These are phyloP conservation scores for Heliconius nattereri DNA, from an alignment of 1,140 invertebrate genomes.

Conservation along the genomic window DNA sequence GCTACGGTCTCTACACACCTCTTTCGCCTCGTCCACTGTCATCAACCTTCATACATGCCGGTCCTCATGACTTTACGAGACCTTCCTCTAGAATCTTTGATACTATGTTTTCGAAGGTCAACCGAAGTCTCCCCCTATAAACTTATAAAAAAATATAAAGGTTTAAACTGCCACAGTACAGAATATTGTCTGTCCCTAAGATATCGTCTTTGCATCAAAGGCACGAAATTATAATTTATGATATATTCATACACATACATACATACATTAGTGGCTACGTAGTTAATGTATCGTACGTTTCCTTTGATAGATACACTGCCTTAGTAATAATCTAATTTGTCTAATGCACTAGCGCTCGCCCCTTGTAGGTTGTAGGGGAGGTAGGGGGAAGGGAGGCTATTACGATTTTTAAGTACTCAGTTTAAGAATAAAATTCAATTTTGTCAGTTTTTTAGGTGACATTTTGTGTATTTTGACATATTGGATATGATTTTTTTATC, in stretches of 20 bases:
- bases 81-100: no score
- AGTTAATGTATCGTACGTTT: conserved; percentile 15
- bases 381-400: conserved; percentile 22
- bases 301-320: conserved; percentile 26
- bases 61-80: no score
- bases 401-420: conserved; percentile 5
- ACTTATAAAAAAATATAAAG: not conserved
- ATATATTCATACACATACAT: conserved; percentile 4
- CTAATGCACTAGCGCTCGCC: conserved; percentile 53
- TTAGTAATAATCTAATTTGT: conserved; percentile 56
- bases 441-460: not conserved
- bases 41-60: no score
- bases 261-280: not conserved
- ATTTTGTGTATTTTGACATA: not conserved
- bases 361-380: conserved; percentile 31
- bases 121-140: no score
- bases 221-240: not conserved
- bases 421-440: not conserved
- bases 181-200: not conserved
- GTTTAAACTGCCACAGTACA: not conserved
- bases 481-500: not conserved
- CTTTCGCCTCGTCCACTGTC: no score
- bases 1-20: no score
- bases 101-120: no score
- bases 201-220: conserved; percentile 1